Evolutionary conservation across 37 sponge, comb jelly and placozoan species (phyloP).

Genomic region (Chondrosia reniformis): DNA sequence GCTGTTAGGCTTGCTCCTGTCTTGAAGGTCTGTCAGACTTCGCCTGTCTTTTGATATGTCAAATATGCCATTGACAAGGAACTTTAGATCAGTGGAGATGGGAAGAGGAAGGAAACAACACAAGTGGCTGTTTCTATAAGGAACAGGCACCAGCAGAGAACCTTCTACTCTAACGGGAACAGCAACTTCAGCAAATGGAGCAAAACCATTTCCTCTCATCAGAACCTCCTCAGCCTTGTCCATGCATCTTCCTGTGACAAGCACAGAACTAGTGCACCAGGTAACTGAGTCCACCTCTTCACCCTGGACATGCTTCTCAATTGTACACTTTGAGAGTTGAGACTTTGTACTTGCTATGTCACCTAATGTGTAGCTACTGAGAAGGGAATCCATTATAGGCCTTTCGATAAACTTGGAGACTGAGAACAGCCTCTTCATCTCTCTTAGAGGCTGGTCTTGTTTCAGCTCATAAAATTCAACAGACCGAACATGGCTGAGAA

Average conservation of each 20-base stretch:
- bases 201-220: slow-evolving; percentile 1
- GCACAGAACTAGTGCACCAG: slow-evolving; percentile 31
- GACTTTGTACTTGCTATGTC: no score
- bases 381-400: no score
- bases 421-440: not conserved
- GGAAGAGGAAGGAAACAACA: slow-evolving; percentile 70
- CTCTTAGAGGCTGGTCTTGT: not conserved
- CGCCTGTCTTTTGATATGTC: slow-evolving; percentile 44
- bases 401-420: slow-evolving; percentile 3
- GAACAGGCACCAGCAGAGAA: not conserved
- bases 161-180: slow-evolving; percentile 4
- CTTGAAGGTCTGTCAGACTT: slow-evolving; percentile 11
- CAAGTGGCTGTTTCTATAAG: slow-evolving; percentile 4
- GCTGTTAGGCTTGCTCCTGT: slow-evolving; percentile 8
- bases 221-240: not conserved
- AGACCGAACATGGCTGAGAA: slow-evolving; percentile 39
- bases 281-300: not conserved
- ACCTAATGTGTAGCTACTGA: no score
- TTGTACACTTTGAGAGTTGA: no score
- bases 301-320: no score
- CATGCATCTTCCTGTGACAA: not conserved
- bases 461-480: slow-evolving; percentile 40
- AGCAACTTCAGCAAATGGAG: slow-evolving; percentile 39
- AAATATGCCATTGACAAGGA: slow-evolving; percentile 77
- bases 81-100: slow-evolving; percentile 27